Evolutionary conservation across 2,888 invertebrate genomes (phyloP).

Genomic region (Cremastobaeus sp.): DNA sequence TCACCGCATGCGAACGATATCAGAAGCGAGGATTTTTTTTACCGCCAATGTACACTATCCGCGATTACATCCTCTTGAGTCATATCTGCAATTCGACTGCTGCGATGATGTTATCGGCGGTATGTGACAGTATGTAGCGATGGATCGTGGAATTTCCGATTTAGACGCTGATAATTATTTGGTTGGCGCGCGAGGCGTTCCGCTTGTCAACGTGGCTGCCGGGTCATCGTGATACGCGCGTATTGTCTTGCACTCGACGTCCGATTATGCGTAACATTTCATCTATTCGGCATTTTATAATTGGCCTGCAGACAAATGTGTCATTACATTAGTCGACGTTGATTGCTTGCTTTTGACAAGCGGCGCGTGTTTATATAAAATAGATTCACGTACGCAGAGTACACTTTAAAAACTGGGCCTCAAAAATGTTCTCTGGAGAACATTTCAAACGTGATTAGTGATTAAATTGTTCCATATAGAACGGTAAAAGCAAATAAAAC

Average conservation of each 20-base stretch:
- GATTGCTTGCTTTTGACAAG: slow-evolving; percentile 7
- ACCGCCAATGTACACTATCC: slow-evolving; percentile 1
- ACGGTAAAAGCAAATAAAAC: too few relatives aligned
- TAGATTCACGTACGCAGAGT: too few relatives aligned
- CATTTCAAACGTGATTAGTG: too few relatives aligned
- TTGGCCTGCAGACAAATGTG: slow-evolving; percentile 20
- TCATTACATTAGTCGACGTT: slow-evolving; percentile 8
- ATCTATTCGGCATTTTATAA: slow-evolving; percentile 46
- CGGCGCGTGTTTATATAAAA: background rate
- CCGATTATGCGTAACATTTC: slow-evolving; percentile 24
- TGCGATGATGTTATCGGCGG: slow-evolving; percentile 27
- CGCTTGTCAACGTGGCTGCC: slow-evolving; percentile 29
- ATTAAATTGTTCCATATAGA: too few relatives aligned
- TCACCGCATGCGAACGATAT: slow-evolving; percentile 57
- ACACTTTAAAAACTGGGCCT: too few relatives aligned
- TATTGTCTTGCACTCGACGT: slow-evolving; percentile 29
- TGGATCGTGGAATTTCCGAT: slow-evolving; percentile 43
- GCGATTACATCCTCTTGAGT: slow-evolving; percentile 46
- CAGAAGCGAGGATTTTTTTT: slow-evolving; percentile 22
- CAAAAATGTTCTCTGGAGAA: too few relatives aligned
- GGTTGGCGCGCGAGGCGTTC: slow-evolving; percentile 20
- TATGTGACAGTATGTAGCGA: slow-evolving; percentile 16
- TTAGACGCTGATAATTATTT: slow-evolving; percentile 43
- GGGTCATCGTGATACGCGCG: slow-evolving; percentile 24
- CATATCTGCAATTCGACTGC: slow-evolving; percentile 32